Base-by-base conservation (phyloP, 2,888 invertebrate species). In the Rutpela maculata region DNA sequence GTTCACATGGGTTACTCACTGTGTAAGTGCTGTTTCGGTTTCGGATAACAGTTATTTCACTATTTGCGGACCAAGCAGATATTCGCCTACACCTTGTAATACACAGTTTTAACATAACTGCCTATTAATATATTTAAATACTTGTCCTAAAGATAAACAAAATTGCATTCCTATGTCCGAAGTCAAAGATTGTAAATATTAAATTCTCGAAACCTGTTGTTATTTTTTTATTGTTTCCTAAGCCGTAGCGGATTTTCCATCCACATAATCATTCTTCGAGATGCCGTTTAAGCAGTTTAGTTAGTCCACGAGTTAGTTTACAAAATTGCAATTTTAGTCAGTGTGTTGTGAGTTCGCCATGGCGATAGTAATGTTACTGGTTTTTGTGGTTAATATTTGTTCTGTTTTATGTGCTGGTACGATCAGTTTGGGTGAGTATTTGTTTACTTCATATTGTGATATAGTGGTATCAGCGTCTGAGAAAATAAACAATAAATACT, bases 241-340 rank as follows among this genome's bases (percentile, higher is more conserved):
- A 15, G 50, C 50, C 50, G n/a, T 50, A n/a, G n/a, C 50, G 62
- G 62, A 62, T 31, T 62, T 62, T 62, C 62, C 60, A 62, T 62
- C 57, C 22, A 19, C 11, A 59, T 31, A 31, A 12, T n/a, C 62
- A 35, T 62, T 62, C 62, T 35, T 62, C 62, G 35, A 17, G 35
- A 62, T 26, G 62, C 31, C 62, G 17, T 17, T 62, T 17, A 10
- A 62, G 12, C 35, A 62, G 62, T 31, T 17, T 19, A 22, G 9
- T 10, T 6, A 62, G 26, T 62, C 19, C 12, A 2, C 12, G 6
- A 35, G n/a, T 31, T 26, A 26, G 22, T 26, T 26, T 26, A 26
- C 22, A 26, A 26, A 31, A 62, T 5, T 6, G 15, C 31, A 62
- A 17, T 31, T 9, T 35, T 12, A 31, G 2, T 6, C 31, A 31